Conservation (phyloP, 2,888 invertebrate species). For the Cinara cedri region DNA sequence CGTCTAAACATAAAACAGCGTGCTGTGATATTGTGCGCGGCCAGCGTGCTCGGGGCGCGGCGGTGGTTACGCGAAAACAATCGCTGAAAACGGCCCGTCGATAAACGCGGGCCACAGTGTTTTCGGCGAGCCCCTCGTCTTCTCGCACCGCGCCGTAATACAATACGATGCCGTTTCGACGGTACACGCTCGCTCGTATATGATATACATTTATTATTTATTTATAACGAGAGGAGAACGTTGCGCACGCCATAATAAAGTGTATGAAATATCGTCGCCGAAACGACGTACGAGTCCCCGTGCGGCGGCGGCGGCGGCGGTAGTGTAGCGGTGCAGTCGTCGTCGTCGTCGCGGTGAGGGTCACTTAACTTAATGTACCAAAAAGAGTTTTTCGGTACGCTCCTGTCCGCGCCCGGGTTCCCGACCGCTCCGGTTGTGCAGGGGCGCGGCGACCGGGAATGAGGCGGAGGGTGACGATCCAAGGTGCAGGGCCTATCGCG, state of each 20-base stretch:
- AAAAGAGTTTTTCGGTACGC: conserved; percentile 8
- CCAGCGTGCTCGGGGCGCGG: no score
- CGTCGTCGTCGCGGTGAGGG: conserved; percentile 50
- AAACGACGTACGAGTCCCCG: conserved; percentile 33
- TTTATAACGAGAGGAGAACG: conserved; percentile 7
- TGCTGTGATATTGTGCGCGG: background rate
- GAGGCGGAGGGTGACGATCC: background rate
- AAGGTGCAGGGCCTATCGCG: conserved; percentile 43
- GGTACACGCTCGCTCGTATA: background rate
- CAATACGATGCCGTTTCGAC: conserved; percentile 25
- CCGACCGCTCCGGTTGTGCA: conserved; percentile 30
- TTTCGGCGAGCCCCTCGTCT: background rate
- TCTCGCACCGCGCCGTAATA: conserved; percentile 5
- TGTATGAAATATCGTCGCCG: conserved; percentile 53
- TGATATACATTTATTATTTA: conserved; percentile 7
- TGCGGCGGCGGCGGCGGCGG: background rate
- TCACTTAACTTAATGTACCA: conserved; percentile 57
- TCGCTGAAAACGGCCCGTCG: background rate
- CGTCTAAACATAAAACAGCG: background rate
- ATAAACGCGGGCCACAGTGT: conserved; percentile 19
- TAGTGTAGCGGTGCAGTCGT: background rate
- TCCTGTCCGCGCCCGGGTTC: conserved; percentile 10
- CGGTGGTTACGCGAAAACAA: background rate
- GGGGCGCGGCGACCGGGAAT: background rate
- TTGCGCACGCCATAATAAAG: background rate